A percentile compares a stretch with the other conserved stretches of the same genome.
phyloP scores from a whole-genome alignment of 2,113 vertebrate species.

The Tragelaphus scriptus region DNA sequence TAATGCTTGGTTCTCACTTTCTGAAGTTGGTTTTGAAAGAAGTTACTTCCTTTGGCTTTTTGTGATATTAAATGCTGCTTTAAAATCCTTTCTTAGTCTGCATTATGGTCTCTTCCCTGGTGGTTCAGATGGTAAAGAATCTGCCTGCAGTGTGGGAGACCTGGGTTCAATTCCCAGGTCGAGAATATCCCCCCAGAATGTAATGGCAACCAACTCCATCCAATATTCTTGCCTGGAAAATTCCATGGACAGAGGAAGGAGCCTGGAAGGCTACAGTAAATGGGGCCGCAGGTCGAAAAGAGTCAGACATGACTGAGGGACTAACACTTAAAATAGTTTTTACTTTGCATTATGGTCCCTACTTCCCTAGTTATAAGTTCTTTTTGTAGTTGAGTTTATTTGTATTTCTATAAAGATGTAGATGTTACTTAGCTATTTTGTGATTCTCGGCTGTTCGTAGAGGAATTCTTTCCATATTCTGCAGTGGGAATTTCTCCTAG shows the following conservation, averaged over 20 bases:
- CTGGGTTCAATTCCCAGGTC: background rate
- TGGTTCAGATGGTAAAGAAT: background rate
- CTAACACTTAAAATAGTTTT: background rate
- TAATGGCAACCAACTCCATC: background rate
- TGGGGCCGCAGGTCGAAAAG: background rate
- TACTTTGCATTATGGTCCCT: background rate
- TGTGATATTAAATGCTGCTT: background rate
- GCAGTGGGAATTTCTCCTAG: background rate
- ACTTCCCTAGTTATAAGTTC: background rate
- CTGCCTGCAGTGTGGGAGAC: background rate
- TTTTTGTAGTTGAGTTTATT: background rate
- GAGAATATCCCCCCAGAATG: background rate
- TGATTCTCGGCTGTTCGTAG: background rate
- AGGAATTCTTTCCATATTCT: background rate
- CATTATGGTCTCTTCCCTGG: background rate
- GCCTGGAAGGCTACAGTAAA: background rate
- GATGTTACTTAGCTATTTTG: background rate
- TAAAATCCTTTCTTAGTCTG: background rate
- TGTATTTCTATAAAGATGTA: background rate
- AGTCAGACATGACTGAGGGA: background rate
- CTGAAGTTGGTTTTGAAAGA: background rate
- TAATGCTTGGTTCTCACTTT: background rate
- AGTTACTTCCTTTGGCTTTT: background rate
- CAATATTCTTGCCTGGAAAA: background rate
- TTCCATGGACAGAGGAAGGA: background rate